Base-by-base conservation (phyloP, 2,113 vertebrate genomes). In the Cyprinodon brontotheroides region DNA sequence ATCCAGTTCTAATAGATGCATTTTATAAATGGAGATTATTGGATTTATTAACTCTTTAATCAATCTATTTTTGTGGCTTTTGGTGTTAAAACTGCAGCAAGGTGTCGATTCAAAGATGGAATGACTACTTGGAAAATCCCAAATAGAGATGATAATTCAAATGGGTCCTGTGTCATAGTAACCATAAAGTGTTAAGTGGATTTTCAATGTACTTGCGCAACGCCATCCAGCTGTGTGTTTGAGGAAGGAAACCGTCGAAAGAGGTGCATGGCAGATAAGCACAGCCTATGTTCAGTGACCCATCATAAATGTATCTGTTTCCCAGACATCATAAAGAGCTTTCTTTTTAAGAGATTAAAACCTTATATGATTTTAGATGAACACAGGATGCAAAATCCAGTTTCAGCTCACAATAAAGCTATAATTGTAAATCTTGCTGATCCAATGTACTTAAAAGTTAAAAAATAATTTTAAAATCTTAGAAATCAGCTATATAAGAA, bases 221-320 rank as follows among this genome's bases (percentile, higher is more conserved):
- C 70, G 62, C 40, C 17, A 37, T 75, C 40, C 2, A 10, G 6
- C 36, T 79, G 68, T 64, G 20, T 20, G 37, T 77, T 81, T 70
- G 78, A 88, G 87, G 87, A 89, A 89, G 89, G 80, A 89, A 89
- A 70, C 29, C 0, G 4, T 17, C 41, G 61, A 84, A 66, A 86
- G 73, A 84, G 77, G 70, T 75, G 13, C 48, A 17, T 62, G 15
- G 29, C 37, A 43, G 70, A 75, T 83, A 59, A 62, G 29, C n/a
- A 17, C 40, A 59, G 57, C 47, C 12, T n/a, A 4, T 53, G 17
- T 3, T 41, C 11, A 66, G 0, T 61, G 59, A 38, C 64, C 63
- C 74, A 68, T 80, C 4, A 65, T 11, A 69, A n/a, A 50, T 53
- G 50, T n/a, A 11, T 0, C 22, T 15, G 50, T 37, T 68, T 72